Percentiles rank a stretch among this genome's conserved stretches.
phyloP scores from a whole-genome alignment of 1,140 invertebrate species.

The Scaptomyza pallida region DNA sequence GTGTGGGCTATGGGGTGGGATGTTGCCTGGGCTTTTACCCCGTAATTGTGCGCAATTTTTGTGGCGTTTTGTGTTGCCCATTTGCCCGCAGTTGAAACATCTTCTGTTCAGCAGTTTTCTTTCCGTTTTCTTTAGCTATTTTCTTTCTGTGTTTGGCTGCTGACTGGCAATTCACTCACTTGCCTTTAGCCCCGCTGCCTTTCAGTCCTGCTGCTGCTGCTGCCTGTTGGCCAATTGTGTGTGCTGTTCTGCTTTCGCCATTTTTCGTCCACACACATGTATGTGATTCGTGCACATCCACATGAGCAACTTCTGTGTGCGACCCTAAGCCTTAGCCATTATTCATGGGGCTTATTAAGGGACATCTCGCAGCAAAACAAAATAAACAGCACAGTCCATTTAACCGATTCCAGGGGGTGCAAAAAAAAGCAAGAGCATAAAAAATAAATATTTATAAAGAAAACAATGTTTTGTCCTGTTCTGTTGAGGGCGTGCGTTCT shows the following conservation, averaged over 20 bases:
- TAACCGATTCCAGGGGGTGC: constrained; percentile 65
- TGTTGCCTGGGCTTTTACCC: constrained; percentile 33
- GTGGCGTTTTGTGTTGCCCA: constrained; percentile 34
- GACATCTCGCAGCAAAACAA: constrained; percentile 48
- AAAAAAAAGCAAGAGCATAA: constrained; percentile 55
- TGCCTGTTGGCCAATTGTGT: constrained; percentile 48
- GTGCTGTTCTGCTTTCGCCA: constrained; percentile 39
- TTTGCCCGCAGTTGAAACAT: constrained; percentile 42
- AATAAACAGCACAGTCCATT: constrained; percentile 78
- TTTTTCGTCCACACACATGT: constrained; percentile 46
- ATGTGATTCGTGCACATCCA: constrained; percentile 31
- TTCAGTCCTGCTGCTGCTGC: too few relatives aligned
- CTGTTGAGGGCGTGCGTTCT: constrained; percentile 12
- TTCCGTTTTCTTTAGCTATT: constrained; percentile 42
- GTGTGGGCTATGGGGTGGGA: neutral
- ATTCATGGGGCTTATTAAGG: constrained; percentile 74
- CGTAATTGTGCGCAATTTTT: constrained; percentile 80
- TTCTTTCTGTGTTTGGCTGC: constrained; percentile 20
- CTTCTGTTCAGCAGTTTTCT: constrained; percentile 48
- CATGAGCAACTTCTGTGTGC: constrained; percentile 22
- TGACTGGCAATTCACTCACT: constrained; percentile 26
- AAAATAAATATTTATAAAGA: constrained; percentile 78
- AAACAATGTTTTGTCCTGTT: constrained; percentile 62
- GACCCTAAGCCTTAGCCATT: constrained; percentile 53
- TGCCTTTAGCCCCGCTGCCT: too few relatives aligned